These are phyloP conservation scores for Drosophila planitibia DNA, from an alignment of 2,888 invertebrate species.

Conservation along the genomic window DNA sequence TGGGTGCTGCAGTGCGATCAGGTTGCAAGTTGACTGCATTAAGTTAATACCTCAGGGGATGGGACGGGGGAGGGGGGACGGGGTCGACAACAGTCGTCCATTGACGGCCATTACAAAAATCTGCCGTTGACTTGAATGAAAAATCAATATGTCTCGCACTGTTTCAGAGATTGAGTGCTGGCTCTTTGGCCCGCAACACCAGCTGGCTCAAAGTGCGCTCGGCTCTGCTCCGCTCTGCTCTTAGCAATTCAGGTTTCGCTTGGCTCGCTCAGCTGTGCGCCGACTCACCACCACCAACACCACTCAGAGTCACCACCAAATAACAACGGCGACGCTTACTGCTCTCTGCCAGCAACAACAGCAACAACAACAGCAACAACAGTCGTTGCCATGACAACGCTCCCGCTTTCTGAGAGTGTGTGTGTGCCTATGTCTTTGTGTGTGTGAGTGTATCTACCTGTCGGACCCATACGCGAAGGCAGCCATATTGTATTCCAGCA, in stretches of 20 bases:
- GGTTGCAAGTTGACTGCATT: conserved; percentile 25
- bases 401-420: conserved; percentile 30
- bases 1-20: conserved; percentile 6
- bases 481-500: conserved; percentile 84
- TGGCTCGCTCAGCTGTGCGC: conserved; percentile 58
- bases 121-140: conserved; percentile 54
- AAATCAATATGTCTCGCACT: conserved; percentile 72
- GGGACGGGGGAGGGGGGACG: background rate
- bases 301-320: conserved; percentile 49
- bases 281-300: conserved; percentile 63
- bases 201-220: conserved; percentile 41
- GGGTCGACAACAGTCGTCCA: conserved; percentile 25
- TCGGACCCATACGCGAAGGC: conserved; percentile 65
- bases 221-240: conserved; percentile 2
- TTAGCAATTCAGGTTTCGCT: conserved; percentile 63
- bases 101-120: conserved; percentile 60
- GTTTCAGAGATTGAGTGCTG: conserved; percentile 33
- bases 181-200: conserved; percentile 27
- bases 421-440: conserved; percentile 31
- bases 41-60: conserved; percentile 36
- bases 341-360: conserved; percentile 15
- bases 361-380: conserved; percentile 15
- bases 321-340: conserved; percentile 11
- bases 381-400: conserved; percentile 71
- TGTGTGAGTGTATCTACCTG: conserved; percentile 74